Base-by-base conservation (phyloP, 1,140 invertebrate genomes). In the Drosophila aff. region DNA sequence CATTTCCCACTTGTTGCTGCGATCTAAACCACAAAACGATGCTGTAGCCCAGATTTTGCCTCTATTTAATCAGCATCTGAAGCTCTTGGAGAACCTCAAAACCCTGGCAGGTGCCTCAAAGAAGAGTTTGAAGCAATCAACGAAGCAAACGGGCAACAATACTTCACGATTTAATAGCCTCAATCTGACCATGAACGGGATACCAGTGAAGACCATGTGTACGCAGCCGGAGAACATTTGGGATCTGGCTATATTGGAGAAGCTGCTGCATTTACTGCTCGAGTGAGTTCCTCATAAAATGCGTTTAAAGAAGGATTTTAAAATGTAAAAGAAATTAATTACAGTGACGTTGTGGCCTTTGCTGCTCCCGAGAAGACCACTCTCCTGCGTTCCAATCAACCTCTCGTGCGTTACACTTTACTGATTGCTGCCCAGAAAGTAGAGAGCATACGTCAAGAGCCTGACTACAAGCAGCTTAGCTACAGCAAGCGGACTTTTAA, bases 381-480 rank as follows among this genome's bases (percentile, higher is more conserved):
- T n/a, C 53, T 72, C 7, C 26, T 93, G 31, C 79, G 92, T 2
- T 85, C 78, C 21, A 66, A 84, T 65, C 64, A 81, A 8, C 63
- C 63, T 4, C 53, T 93, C 10, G 89, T 93, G n/a, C 77, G 81
- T 7, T 93, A 92, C 53, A 83, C 92, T 3, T 16, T 92, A 1
- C 67, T 82, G 26, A 67, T 78, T n/a, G 52, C 82, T 0, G 62
- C 85, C 4, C 47, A 63, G 3, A 85, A 76, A 41, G 63, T 92
- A 11, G 76, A 85, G 63, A 40, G 38, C 2, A 87, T 93, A 31
- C 91, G 91, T 6, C 55, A 66, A 2, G 89, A 91, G 57, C 91
- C 92, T 1, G 79, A 89, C 8, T 92, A 92, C 41, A 92, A 92
- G 46, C 92, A 93, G 49, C 63, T 92, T 3, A 44, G 81, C 5